Base-by-base conservation (phyloP, 2,888 invertebrate genomes). In the Philonicus albiceps region DNA sequence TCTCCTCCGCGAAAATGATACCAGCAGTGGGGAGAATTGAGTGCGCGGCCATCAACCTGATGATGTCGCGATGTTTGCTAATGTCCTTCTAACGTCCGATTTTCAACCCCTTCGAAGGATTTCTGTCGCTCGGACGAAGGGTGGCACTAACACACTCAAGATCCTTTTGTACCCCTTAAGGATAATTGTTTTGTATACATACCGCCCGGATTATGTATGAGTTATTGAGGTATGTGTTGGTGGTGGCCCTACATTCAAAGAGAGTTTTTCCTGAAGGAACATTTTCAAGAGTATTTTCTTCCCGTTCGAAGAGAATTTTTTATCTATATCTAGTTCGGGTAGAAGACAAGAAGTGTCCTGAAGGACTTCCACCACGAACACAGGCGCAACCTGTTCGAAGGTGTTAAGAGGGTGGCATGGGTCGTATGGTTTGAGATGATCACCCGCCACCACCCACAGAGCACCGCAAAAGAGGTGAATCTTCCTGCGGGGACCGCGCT, bases 1-100 rank as follows among this genome's bases (percentile, higher is more conserved):
- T 43, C 13, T 31, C 55, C 86, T 34, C 78, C 72, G 6, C 16
- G 19, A 30, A 76, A 55, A 81, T 31, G 16, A 8, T 40, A 16
- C 49, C 85, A 7, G 13, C 1, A 19, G 86, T 27, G 80, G 86
- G 86, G 86, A 40, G 27, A 31, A 40, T n/a, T 8, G 27, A 11
- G 55, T 86, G 86, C 86, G 86, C 86, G 30, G 19, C 74, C 78
- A 80, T 72, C 86, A 86, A 78, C 86, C 86, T 86, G 86, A 85
- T 86, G 86, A 86, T 64, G 64, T 72, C 53, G 34, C n/a, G 53
- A 34, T 19, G 49, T 11, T 49, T 74, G n/a, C 22, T 30, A 55
- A 37, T 31, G n/a, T 73, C 43, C 49, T 73, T 40, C 40, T 40
- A 16, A 30, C 40, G 74, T 34, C 30, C 85, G 40, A 74, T 16